Evolutionary conservation across 2,888 invertebrate species (phyloP).

Genomic region (Hypolimnas misippus): DNA sequence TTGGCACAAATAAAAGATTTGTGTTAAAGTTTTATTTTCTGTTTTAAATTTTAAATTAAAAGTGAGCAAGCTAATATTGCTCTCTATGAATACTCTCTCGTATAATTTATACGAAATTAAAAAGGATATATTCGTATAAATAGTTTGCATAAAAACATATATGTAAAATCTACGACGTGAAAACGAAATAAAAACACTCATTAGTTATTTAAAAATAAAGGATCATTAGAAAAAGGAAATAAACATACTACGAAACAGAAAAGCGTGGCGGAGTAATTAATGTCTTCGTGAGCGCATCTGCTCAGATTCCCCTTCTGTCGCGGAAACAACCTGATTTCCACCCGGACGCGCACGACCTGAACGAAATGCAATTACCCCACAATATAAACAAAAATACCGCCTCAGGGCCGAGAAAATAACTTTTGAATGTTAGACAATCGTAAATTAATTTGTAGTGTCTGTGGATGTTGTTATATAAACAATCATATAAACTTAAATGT

Average conservation of each 20-base stretch:
- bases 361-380: conserved; percentile 41
- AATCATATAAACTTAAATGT: too few relatives aligned
- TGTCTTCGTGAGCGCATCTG: conserved; percentile 29
- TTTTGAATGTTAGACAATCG: neutral
- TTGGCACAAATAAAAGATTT: neutral
- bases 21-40: neutral
- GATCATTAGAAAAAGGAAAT: neutral
- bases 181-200: neutral
- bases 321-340: conserved; percentile 41
- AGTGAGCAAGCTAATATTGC: neutral
- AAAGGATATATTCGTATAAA: neutral
- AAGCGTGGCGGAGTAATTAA: conserved; percentile 38
- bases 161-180: neutral
- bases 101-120: neutral
- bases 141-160: too few relatives aligned
- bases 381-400: conserved; percentile 5
- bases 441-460: too few relatives aligned
- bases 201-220: neutral
- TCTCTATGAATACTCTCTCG: neutral
- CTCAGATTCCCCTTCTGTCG: conserved; percentile 29
- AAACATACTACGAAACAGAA: conserved; percentile 15
- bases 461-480: too few relatives aligned
- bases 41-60: neutral
- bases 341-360: conserved; percentile 45
- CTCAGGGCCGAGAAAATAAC: neutral